Base-by-base conservation (phyloP, 2,797 vertebrate species). In the Phoebastria nigripes region DNA sequence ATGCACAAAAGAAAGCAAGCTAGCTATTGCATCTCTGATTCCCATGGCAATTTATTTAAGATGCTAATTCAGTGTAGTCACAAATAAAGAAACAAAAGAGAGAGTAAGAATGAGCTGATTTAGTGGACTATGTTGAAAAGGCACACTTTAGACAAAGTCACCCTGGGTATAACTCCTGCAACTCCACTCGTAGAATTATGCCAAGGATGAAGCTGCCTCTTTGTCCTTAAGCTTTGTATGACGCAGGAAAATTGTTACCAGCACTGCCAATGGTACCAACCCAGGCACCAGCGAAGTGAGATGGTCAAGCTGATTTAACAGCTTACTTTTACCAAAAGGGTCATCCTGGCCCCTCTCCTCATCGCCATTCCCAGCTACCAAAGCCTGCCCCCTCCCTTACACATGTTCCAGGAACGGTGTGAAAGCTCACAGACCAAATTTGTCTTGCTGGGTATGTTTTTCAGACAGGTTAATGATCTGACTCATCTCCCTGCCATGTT, bases 11-110 rank as follows among this genome's bases (percentile, higher is more conserved):
- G 74, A 94, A 95, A 82, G 63, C 93, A 93, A 84, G 83, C 61
- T 95, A 89, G 79, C 93, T 79, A 88, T 88, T 92, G 61, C 92
- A 74, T 81, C 79, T 93, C 87, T 42, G 65, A 86, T 95, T 96
- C 89, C 90, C 94, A 95, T 94, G 93, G 93, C 81, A 94, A 96
- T 96, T 89, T 91, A 92, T 95, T 96, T 88, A 97, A 92, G 54
- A 97, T 94, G 92, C 87, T 95, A 97, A 97, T 96, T 94, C 87
- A 88, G 65, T 81, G 62, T 58, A 91, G 79, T 28, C 89, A 90
- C 76, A 95, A 96, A 89, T 58, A 94, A 81, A 93, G 93, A 95
- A 88, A 93, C 61, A 95, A 96, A 96, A 87, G 61, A 89, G 54
- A 93, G 33, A 82, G 88, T 21, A 85, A 93, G 55, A 97, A 96